These are phyloP conservation scores for Garrulus glandarius DNA, from an alignment of 2,797 vertebrate genomes.

Conservation along the genomic window DNA sequence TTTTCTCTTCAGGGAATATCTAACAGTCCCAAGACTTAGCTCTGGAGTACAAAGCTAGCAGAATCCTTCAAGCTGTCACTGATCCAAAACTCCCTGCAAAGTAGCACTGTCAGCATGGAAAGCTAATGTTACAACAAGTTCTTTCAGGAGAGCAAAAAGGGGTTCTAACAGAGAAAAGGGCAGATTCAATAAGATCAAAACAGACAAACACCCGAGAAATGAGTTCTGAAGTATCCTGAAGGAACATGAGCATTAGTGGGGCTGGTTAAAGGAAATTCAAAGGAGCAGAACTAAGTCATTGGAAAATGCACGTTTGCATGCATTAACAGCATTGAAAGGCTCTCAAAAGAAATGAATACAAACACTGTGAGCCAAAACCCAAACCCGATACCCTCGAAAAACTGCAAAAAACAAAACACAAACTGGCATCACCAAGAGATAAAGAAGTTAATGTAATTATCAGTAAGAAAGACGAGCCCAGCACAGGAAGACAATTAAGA, in stretches of 20 bases:
- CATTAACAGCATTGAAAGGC: background rate
- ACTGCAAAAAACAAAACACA: background rate
- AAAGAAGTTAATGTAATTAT: background rate
- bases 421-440: background rate
- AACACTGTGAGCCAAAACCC: background rate
- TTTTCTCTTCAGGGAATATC: constrained; percentile 53
- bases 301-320: background rate
- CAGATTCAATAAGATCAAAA: background rate
- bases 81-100: constrained; percentile 47
- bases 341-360: background rate
- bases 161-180: background rate
- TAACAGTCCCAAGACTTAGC: constrained; percentile 20
- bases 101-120: constrained; percentile 37
- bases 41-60: constrained; percentile 38
- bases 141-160: constrained; percentile 19
- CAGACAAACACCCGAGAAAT: background rate
- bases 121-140: background rate
- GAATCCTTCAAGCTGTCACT: constrained; percentile 46
- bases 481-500: background rate
- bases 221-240: constrained; percentile 17
- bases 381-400: background rate
- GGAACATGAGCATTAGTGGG: background rate
- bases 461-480: background rate
- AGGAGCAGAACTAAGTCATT: constrained; percentile 11
- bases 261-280: background rate